These are phyloP conservation scores for Plectropomus leopardus DNA, from an alignment of 2,113 vertebrate species.

Conservation along the genomic window DNA sequence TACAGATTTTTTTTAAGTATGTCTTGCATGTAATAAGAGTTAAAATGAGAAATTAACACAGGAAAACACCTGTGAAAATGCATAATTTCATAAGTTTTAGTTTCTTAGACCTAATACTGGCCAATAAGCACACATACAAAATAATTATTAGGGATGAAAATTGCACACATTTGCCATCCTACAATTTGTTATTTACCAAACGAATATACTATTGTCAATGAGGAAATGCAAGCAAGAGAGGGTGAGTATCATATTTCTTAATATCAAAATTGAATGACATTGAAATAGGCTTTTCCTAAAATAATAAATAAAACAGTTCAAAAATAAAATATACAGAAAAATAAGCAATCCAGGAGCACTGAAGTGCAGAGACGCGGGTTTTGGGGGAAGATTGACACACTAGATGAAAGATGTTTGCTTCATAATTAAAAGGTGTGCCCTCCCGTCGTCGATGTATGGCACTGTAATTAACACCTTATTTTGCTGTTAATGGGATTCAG, in stretches of 20 bases:
- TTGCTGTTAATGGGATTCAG: slow-evolving; percentile 73
- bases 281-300: background rate
- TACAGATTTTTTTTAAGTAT: no score
- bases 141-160: background rate
- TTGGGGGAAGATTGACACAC: slow-evolving; percentile 24
- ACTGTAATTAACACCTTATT: slow-evolving; percentile 78
- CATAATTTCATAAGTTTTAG: no score
- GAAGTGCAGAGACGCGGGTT: no score
- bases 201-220: background rate
- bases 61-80: no score
- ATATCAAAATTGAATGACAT: background rate
- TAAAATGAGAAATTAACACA: no score
- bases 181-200: background rate
- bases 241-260: background rate
- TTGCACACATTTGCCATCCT: background rate
- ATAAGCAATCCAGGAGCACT: background rate
- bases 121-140: background rate
- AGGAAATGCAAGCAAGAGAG: background rate
- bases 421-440: slow-evolving; percentile 70
- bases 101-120: background rate
- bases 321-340: background rate
- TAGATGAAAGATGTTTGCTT: slow-evolving; percentile 22
- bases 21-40: no score
- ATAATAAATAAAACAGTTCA: background rate
- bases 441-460: slow-evolving; percentile 52